Conservation (phyloP, 2,888 invertebrate genomes). For the Neoitamus cyanurus region DNA sequence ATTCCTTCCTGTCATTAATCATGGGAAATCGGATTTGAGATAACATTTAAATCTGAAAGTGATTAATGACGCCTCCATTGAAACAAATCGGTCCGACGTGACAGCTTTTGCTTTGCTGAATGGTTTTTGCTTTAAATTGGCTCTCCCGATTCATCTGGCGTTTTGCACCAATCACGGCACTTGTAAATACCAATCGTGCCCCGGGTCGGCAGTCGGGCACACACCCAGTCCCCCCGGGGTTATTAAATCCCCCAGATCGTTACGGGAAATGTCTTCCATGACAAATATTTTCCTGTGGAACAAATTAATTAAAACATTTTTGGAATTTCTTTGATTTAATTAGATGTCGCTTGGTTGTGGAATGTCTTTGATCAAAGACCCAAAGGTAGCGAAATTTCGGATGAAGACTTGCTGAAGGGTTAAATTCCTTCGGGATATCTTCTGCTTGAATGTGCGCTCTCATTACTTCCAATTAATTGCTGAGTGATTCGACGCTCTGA, state of each 20-base stretch:
- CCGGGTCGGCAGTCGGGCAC: background rate
- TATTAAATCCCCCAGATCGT: constrained; percentile 3
- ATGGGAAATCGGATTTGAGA: constrained; percentile 48
- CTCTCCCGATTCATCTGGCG: constrained; percentile 3
- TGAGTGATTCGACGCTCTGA: background rate
- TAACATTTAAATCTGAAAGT: constrained; percentile 46
- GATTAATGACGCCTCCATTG: constrained; percentile 43
- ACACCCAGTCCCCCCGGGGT: background rate
- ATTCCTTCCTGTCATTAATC: constrained; percentile 43
- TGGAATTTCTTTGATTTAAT: constrained; percentile 45
- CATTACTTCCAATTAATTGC: background rate
- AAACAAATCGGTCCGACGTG: constrained; percentile 46
- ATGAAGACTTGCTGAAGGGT: constrained; percentile 5
- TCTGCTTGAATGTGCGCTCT: background rate
- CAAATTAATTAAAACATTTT: constrained; percentile 45
- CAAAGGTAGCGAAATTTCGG: constrained; percentile 10
- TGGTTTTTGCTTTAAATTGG: constrained; percentile 42
- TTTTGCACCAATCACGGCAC: constrained; percentile 22
- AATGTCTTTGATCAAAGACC: constrained; percentile 42
- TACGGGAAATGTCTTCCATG: constrained; percentile 20
- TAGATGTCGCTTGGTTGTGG: constrained; percentile 34
- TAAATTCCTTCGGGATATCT: constrained; percentile 12
- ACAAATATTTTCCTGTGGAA: constrained; percentile 43
- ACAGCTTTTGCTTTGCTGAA: constrained; percentile 32
- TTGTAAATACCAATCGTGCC: constrained; percentile 11